Base-by-base conservation (phyloP, 2,888 invertebrate genomes). In the Pteria penguin region DNA sequence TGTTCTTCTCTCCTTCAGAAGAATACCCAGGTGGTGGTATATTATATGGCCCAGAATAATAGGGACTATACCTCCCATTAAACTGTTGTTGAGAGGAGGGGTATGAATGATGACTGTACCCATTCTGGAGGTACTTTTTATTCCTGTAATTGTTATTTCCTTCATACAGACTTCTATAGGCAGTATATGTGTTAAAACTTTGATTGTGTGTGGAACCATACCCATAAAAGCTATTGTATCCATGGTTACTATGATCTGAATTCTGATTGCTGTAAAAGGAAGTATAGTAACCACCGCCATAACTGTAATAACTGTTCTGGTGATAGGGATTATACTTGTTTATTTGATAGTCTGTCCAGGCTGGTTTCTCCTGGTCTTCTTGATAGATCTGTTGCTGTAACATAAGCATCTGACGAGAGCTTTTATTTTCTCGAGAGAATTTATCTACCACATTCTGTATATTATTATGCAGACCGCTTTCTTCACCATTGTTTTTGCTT, bases 311-410 rank as follows among this genome's bases (percentile, higher is more conserved):
- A 27, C 55, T 22, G 54, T 57, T 72, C 11, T 72, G 57, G 22
- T 72, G 57, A 27, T 36, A 32, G 62, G 57, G 32, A 54, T 72
- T 57, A 55, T 67, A 67, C 29, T 29, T 54, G 24, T 55, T 31
- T 24, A 52, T 26, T 22, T 27, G 26, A 26, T 29, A 68, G 31
- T 66, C 52, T 26, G 55, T 27, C 54, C 27, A 27, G 0, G 68
- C 27, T 5, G 45, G 68, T 31, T 57, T 57, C 18, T 45, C 45
- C 24, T 68, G 84, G 22, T 75, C 79, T 45, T 86, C 86, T 67
- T 86, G 86, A 75, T 85, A 87, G 5, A 82, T 66, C 71, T 86
- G 87, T 57, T 86, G 88, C 74, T 87, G 86, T 26, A 88, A 67
- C 84, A 88, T 82, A 24, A 85, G 70, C 54, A 86, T 72, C 75